phyloP scores from a whole-genome alignment of 2,113 vertebrate species.

The Synchiropus splendidus region DNA sequence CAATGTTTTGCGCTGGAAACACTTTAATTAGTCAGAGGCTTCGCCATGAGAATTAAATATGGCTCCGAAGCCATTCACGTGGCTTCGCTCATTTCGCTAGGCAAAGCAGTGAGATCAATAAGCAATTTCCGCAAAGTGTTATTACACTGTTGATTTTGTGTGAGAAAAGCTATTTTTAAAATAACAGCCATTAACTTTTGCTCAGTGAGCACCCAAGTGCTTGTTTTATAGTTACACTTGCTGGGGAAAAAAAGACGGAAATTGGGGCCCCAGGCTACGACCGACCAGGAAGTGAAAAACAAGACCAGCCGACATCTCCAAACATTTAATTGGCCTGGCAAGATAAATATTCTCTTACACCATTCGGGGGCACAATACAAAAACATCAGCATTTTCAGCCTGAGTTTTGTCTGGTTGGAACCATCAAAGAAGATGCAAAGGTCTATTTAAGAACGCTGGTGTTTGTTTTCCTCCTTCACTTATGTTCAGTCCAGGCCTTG shows the following conservation, averaged over 20 bases:
- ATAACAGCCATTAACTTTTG: conserved; percentile 35
- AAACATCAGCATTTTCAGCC: no score
- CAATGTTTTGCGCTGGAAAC: conserved; percentile 14
- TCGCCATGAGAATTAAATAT: conserved; percentile 24
- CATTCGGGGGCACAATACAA: no score
- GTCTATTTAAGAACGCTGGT: no score
- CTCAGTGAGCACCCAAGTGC: conserved; percentile 11
- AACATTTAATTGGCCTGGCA: no score
- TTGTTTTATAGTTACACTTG: conserved; percentile 23
- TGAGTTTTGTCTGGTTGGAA: no score
- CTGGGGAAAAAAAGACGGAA: conserved; percentile 9
- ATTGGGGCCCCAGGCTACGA: conserved; percentile 23
- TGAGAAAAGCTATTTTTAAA: conserved; percentile 33
- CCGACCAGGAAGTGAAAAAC: conserved; percentile 36
- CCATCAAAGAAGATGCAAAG: no score
- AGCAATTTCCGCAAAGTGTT: conserved; percentile 29
- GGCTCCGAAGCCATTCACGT: conserved; percentile 4
- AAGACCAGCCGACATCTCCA: no score
- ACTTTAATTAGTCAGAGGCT: conserved; percentile 25
- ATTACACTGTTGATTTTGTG: conserved; percentile 24
- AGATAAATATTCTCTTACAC: no score
- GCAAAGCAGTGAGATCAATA: conserved; percentile 31
- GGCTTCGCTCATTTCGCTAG: conserved; percentile 11
- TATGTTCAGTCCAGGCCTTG: no score
- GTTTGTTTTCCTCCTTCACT: no score